phyloP scores from a whole-genome alignment of 1,140 invertebrate species.

The Pteromalus puparum region DNA sequence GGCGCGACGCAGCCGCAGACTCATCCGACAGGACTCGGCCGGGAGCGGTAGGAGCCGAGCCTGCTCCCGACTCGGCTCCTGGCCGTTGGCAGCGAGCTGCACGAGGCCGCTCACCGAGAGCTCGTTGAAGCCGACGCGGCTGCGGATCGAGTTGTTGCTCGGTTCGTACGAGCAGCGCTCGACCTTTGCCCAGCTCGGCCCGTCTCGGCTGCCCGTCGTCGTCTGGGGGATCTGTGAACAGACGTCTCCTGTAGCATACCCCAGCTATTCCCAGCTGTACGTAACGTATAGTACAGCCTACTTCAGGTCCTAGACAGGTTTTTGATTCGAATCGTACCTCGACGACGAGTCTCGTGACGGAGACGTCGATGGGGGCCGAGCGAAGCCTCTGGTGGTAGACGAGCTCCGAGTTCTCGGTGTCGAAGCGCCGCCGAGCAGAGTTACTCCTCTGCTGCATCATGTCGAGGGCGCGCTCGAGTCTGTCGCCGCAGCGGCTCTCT shows the following conservation, averaged over 20 bases:
- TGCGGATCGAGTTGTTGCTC: constrained; percentile 83
- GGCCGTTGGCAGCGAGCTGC: constrained; percentile 74
- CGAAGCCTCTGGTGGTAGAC: constrained; percentile 67
- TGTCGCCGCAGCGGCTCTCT: constrained; percentile 64
- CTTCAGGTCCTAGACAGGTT: too few relatives aligned
- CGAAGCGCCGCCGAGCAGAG: constrained; percentile 60
- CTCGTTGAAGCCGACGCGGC: constrained; percentile 85
- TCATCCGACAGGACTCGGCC: constrained; percentile 84
- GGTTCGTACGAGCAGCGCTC: constrained; percentile 86
- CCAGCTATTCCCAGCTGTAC: background rate
- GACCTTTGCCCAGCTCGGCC: constrained; percentile 73
- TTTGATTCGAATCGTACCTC: too few relatives aligned
- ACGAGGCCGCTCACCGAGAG: constrained; percentile 85
- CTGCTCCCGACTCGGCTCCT: constrained; percentile 53
- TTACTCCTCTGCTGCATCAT: constrained; percentile 63
- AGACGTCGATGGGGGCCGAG: constrained; percentile 69
- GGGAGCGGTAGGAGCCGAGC: constrained; percentile 53
- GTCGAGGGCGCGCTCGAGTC: constrained; percentile 70
- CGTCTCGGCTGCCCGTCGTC: constrained; percentile 39
- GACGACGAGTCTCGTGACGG: constrained; percentile 67
- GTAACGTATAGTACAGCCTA: too few relatives aligned
- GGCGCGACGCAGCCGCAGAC: constrained; percentile 82
- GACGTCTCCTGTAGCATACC: too few relatives aligned
- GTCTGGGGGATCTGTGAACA: constrained; percentile 13
- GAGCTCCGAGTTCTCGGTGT: constrained; percentile 60